Percentiles rank a stretch among this genome's conserved stretches.
phyloP scores from a whole-genome alignment of 1,140 invertebrate genomes.

The Zaprionus lachaisei region DNA sequence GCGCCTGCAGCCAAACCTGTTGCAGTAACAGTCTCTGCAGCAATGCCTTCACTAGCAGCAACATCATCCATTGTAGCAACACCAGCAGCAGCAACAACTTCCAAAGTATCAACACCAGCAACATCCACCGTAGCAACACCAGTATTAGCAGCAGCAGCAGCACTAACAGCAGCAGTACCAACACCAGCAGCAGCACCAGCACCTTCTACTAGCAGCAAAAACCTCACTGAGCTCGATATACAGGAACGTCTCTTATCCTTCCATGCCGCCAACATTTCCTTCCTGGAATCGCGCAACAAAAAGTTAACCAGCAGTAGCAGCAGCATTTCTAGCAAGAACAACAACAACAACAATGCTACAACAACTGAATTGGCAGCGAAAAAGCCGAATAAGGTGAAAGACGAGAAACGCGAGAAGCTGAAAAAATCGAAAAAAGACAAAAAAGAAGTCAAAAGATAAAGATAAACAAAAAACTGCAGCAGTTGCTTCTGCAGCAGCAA shows the following conservation, averaged over 20 bases:
- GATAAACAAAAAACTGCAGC: constrained; percentile 46
- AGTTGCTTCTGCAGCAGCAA: neutral
- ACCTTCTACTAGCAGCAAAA: constrained; percentile 36
- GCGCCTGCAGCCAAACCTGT: constrained; percentile 23
- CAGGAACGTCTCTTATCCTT: constrained; percentile 87
- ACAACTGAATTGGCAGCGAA: constrained; percentile 34
- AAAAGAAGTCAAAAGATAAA: constrained; percentile 68
- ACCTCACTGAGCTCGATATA: constrained; percentile 86
- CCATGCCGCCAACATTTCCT: constrained; percentile 87
- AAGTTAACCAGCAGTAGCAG: constrained; percentile 73
- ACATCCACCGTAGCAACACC: neutral
- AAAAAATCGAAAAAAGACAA: constrained; percentile 73
- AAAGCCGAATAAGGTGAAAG: constrained; percentile 63
- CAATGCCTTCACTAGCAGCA: neutral
- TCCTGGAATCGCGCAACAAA: constrained; percentile 87
- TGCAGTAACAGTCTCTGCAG: neutral
- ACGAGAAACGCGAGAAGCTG: constrained; percentile 62
- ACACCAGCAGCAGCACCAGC: constrained; percentile 3
- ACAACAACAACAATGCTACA: constrained; percentile 30
- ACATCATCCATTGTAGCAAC: no score
- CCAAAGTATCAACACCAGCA: neutral
- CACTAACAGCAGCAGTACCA: neutral
- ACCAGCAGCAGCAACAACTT: no score
- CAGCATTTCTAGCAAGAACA: constrained; percentile 23
- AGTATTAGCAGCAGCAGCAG: neutral